Base-by-base conservation (phyloP, 1,140 invertebrate species). In the Hyles euphorbiae region DNA sequence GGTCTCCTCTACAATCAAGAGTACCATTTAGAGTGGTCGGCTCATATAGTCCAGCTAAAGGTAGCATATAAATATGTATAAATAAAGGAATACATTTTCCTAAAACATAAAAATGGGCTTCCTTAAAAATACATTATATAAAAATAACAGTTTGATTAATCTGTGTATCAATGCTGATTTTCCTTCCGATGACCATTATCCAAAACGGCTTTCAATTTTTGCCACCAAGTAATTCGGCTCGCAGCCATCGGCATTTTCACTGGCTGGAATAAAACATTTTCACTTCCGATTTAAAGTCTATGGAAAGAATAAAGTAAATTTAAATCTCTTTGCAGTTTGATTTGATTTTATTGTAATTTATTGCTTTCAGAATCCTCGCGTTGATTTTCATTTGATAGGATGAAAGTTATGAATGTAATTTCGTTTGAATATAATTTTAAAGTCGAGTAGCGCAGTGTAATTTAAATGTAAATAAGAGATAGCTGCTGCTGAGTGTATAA, bases 191-290 rank as follows among this genome's bases (percentile, higher is more conserved):
- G 33, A 63, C 53, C 44, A 63, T 76, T 68, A 72, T 76, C 72
- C 68, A 79, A 71, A 70, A 70, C 69, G 73, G 70, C 72, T 74
- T 72, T 78, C 75, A 77, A 78, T 79, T 80, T 87, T 81, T 74
- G 74, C 75, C 75, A 82, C 71, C 73, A 83, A 86, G 81, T 87
- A 78, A 80, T 82, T 81, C 74, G 68, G 72, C 74, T 70, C 63
- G 62, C 69, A 82, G 67, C 75, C 69, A 74, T 78, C 83, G 67
- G 76, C 78, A 76, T 86, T 86, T 60, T 82, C 74, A 75, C 72
- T 78, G 74, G 74, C 63, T 73, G 68, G 77, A 80, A 81, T 83
- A 82, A 81, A 85, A 81, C 79, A 83, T 86, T 78, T 50, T 73
- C 61, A 68, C 60, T 76, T 63, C 61, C 53, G 77, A 74, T 68